Conservation (phyloP, 2,888 invertebrate genomes). For the Noctuana brunneofusca region DNA sequence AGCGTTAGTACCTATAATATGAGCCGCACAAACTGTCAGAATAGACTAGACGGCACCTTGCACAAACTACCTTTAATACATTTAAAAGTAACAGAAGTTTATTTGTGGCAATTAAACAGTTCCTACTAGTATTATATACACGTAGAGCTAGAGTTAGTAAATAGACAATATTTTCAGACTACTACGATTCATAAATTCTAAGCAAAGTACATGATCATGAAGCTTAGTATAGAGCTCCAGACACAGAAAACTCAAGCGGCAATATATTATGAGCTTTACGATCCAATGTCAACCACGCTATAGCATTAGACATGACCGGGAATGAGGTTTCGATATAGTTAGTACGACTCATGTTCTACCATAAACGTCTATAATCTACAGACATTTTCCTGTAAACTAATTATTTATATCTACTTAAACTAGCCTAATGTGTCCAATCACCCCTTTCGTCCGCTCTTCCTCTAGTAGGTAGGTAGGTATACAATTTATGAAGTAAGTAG, state of each 20-base stretch:
- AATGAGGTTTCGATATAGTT: conserved; percentile 26
- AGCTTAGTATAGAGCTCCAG: conserved; percentile 56
- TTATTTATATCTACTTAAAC: too few relatives aligned
- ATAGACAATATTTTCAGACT: neutral
- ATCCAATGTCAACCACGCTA: conserved; percentile 41
- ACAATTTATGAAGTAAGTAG: too few relatives aligned
- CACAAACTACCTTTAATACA: too few relatives aligned
- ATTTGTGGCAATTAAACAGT: too few relatives aligned
- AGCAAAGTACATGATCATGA: conserved; percentile 45
- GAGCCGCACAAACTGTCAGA: too few relatives aligned
- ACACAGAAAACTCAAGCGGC: conserved; percentile 51
- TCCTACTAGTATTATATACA: too few relatives aligned
- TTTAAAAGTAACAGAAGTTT: too few relatives aligned
- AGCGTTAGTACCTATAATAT: too few relatives aligned
- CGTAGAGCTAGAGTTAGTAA: neutral
- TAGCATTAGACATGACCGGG: conserved; percentile 46
- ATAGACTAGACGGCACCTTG: too few relatives aligned
- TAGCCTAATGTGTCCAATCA: too few relatives aligned
- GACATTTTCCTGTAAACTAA: neutral
- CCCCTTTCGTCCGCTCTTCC: too few relatives aligned
- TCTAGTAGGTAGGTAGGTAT: too few relatives aligned
- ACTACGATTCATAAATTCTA: conserved; percentile 36
- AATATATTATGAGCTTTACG: conserved; percentile 67
- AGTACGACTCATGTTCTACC: conserved; percentile 2
- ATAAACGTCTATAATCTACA: conserved; percentile 16